Percentiles rank a stretch among this genome's conserved stretches.
Evolutionary conservation across 2,888 invertebrate species (phyloP).

Genomic region (Lomographa bimaculata): DNA sequence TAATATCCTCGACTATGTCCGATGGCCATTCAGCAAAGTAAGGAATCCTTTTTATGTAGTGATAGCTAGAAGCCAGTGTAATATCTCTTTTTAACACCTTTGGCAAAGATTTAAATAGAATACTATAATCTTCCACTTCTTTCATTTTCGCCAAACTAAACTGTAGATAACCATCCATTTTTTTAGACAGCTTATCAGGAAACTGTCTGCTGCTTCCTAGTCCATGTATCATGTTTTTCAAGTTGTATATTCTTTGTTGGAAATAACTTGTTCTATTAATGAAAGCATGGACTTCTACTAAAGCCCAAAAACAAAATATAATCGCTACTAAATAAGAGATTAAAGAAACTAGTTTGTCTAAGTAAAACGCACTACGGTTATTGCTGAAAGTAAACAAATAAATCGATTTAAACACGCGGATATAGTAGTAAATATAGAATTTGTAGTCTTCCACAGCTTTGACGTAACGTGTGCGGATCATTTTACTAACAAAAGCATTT

Average conservation of each 20-base stretch:
- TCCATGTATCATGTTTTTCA: slow-evolving; percentile 23
- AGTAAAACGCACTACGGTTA: slow-evolving; percentile 8
- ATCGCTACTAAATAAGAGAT: slow-evolving; percentile 35
- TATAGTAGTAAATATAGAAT: slow-evolving; percentile 30
- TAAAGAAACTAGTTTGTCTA: slow-evolving; percentile 40
- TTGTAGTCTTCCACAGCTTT: background rate
- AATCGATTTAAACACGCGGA: slow-evolving; percentile 40
- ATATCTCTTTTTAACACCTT: slow-evolving; percentile 35
- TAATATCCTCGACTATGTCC: slow-evolving; percentile 32
- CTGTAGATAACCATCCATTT: slow-evolving; percentile 35
- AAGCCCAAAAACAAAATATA: slow-evolving; percentile 39
- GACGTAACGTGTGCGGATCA: slow-evolving; percentile 22
- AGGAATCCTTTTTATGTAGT: slow-evolving; percentile 35
- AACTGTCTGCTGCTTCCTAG: slow-evolving; percentile 33
- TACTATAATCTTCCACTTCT: slow-evolving; percentile 32
- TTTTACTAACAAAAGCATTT: slow-evolving; percentile 8
- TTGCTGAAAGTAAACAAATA: slow-evolving; percentile 40
- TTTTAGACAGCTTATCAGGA: slow-evolving; percentile 34
- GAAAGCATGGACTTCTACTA: slow-evolving; percentile 39
- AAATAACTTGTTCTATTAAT: slow-evolving; percentile 28
- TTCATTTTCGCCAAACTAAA: slow-evolving; percentile 30
- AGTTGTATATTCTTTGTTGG: slow-evolving; percentile 25
- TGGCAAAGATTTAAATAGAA: slow-evolving; percentile 35
- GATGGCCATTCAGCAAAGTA: slow-evolving; percentile 43
- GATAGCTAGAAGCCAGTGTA: slow-evolving; percentile 24